These are phyloP conservation scores for Pollenia amentaria DNA, from an alignment of 2,888 invertebrate species.

Conservation along the genomic window DNA sequence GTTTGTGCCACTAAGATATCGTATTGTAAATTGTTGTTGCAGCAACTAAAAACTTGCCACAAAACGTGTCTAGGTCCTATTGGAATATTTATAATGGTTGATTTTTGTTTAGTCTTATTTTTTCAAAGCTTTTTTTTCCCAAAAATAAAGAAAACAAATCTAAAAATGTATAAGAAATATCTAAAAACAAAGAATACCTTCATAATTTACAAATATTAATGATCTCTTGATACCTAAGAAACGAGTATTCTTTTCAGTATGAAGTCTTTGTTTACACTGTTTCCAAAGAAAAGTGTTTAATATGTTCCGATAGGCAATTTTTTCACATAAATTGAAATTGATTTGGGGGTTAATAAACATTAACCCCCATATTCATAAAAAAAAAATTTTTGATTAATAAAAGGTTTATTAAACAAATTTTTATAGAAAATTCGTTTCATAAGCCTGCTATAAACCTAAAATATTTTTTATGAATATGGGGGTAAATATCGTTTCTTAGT, in stretches of 20 bases:
- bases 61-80: slow-evolving; percentile 43
- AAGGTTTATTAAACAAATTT: too few relatives aligned
- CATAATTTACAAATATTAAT: slow-evolving; percentile 63
- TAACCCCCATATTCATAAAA: too few relatives aligned
- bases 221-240: slow-evolving; percentile 52
- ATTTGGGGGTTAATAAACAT: too few relatives aligned
- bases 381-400: too few relatives aligned
- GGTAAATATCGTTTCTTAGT: too few relatives aligned
- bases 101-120: not conserved
- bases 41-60: slow-evolving; percentile 17
- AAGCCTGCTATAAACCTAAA: too few relatives aligned
- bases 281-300: not conserved
- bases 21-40: slow-evolving; percentile 15
- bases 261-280: slow-evolving; percentile 29
- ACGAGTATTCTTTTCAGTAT: slow-evolving; percentile 32
- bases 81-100: slow-evolving; percentile 22
- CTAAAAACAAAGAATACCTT: slow-evolving; percentile 14
- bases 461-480: too few relatives aligned
- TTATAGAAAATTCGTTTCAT: too few relatives aligned
- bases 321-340: too few relatives aligned
- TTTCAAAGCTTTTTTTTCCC: slow-evolving; percentile 24
- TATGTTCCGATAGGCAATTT: too few relatives aligned
- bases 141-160: slow-evolving; percentile 11
- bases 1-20: not conserved
- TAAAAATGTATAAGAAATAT: slow-evolving; percentile 21